Percentiles rank a stretch among this genome's conserved stretches.
phyloP scores from a whole-genome alignment of 2,797 vertebrate species.

The Emys orbicularis region DNA sequence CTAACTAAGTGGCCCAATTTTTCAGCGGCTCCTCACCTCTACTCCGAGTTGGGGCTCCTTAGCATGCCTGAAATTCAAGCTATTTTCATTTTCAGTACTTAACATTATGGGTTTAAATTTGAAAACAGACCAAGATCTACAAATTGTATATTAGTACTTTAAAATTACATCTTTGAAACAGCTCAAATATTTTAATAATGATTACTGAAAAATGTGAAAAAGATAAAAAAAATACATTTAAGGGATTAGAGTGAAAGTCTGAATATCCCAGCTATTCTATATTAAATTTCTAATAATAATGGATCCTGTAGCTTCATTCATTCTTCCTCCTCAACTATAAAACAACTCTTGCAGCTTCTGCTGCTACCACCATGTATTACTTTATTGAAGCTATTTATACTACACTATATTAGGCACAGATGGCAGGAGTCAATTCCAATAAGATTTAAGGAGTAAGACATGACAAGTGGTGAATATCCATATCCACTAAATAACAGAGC shows the following conservation, averaged over 20 bases:
- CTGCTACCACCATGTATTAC: slow-evolving; percentile 11
- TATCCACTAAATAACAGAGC: slow-evolving; percentile 73
- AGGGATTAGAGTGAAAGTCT: not conserved
- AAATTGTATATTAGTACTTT: not conserved
- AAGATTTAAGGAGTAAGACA: slow-evolving; percentile 76
- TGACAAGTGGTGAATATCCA: slow-evolving; percentile 64
- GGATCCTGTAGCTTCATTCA: not conserved
- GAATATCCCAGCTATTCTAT: not conserved
- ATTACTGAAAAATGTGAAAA: not conserved
- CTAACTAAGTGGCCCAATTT: not conserved
- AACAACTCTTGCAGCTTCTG: not conserved
- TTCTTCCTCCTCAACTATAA: not conserved
- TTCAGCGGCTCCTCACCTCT: not conserved
- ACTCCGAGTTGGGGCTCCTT: not conserved
- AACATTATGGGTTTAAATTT: not conserved
- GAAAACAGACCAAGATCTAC: not conserved
- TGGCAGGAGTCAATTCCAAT: slow-evolving; percentile 75
- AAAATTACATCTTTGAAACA: not conserved
- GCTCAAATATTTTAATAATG: not conserved
- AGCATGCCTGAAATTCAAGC: not conserved
- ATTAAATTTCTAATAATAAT: not conserved
- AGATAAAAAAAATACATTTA: not conserved
- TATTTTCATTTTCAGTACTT: not conserved
- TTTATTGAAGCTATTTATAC: slow-evolving; percentile 72
- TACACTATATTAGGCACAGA: slow-evolving; percentile 68